Conservation (phyloP, 2,797 vertebrate genomes). For the Amblyopsis hoosieri region DNA sequence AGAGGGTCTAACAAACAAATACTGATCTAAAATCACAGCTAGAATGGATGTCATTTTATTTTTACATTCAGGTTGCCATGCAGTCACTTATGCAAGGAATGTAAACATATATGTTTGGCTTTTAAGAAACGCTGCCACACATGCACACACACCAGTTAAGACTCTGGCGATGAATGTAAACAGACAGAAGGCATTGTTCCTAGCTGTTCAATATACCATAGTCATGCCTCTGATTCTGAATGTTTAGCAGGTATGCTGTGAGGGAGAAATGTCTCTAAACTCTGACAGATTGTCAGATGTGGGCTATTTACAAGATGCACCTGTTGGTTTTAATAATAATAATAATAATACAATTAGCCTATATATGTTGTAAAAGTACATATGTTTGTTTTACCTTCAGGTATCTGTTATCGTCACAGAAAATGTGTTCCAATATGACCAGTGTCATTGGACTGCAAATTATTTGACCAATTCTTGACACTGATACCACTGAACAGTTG, state of each 20-base stretch:
- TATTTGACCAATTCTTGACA: conserved; percentile 26
- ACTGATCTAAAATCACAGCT: not conserved
- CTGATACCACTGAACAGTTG: not conserved
- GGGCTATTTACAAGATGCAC: conserved; percentile 18
- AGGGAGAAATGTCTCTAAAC: conserved; percentile 18
- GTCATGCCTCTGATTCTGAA: conserved; percentile 30
- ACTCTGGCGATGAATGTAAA: conserved; percentile 45
- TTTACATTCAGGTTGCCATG: not conserved
- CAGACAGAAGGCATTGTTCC: conserved; percentile 17
- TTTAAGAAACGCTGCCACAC: conserved; percentile 28
- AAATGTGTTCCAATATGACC: conserved; percentile 4
- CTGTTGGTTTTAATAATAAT: not conserved
- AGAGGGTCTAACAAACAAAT: not conserved
- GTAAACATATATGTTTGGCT: conserved; percentile 37
- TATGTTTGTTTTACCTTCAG: not conserved
- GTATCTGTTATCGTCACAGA: conserved; percentile 9
- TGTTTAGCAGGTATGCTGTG: conserved; percentile 15
- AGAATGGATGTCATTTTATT: no score
- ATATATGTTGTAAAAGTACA: no score
- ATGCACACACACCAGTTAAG: conserved; percentile 20
- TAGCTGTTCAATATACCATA: no score
- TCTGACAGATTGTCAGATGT: conserved; percentile 41
- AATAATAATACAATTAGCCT: no score
- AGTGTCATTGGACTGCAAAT: conserved; percentile 28
- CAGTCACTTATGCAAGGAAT: conserved; percentile 16